Conservation (phyloP, 2,888 invertebrate genomes). For the Rhingia campestris region DNA sequence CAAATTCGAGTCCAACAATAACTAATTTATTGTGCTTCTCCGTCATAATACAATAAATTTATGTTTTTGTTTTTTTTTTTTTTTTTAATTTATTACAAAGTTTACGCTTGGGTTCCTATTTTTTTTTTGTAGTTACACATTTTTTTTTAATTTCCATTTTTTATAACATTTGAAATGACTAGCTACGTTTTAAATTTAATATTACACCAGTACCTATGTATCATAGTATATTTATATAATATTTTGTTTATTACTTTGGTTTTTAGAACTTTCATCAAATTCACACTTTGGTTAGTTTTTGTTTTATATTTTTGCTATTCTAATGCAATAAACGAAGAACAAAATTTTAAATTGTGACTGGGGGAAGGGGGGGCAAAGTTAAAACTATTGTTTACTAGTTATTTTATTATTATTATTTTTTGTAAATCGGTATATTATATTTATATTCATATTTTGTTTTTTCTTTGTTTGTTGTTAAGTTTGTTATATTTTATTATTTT, state of each 20-base stretch:
- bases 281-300: constrained; percentile 74
- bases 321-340: constrained; percentile 66
- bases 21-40: constrained; percentile 71
- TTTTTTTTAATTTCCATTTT: constrained; percentile 10
- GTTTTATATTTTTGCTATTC: constrained; percentile 28
- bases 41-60: constrained; percentile 62
- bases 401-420: constrained; percentile 27
- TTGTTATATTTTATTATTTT: constrained; percentile 19
- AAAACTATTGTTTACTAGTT: constrained; percentile 60
- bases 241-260: constrained; percentile 66
- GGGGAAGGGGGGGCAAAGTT: constrained; percentile 34
- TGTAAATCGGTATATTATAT: constrained; percentile 52
- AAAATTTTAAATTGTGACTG: constrained; percentile 63
- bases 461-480: constrained; percentile 27
- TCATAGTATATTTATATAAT: constrained; percentile 63
- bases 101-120: constrained; percentile 74
- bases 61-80: constrained; percentile 65
- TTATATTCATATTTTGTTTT: constrained; percentile 36
- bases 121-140: constrained; percentile 67
- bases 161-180: constrained; percentile 74
- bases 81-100: constrained; percentile 67
- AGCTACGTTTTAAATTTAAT: constrained; percentile 72
- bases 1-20: constrained; percentile 74
- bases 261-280: constrained; percentile 72
- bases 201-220: constrained; percentile 72